Base-by-base conservation (phyloP, 2,113 vertebrate species). In the Camelus bactrianus region DNA sequence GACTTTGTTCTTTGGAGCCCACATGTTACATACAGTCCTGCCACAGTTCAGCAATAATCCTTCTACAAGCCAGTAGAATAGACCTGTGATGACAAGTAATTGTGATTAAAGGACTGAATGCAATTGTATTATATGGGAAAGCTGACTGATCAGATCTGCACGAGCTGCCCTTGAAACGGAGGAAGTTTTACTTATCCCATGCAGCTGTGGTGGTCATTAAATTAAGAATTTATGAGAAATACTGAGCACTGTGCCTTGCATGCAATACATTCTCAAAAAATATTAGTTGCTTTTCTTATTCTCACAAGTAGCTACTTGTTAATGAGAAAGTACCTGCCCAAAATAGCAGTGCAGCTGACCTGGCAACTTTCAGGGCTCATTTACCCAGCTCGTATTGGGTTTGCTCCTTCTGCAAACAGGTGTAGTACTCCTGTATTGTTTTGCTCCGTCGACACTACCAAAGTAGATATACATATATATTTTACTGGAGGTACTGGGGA, bases 1-100 rank as follows among this genome's bases (percentile, higher is more conserved):
- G 54, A 80, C 62, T 30, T 70, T 75, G 93, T 42, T 65, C 62
- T 85, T 50, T 89, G 72, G 83, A 42, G 86, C 81, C 48, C 84
- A 86, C 83, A n/a, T 50, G 81, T 89, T 90, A 48, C 92, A 83
- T 42, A 28, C 65, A 85, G 54, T 54, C 20, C 26, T 4, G 65
- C 90, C 64, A 92, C 54, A 82, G 60, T 26, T 90, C 69, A 35
- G 52, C 52, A 69, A 52, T 30, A 54, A 82, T 60, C 82, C 28
- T 92, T 90, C 48, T 72, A 52, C 11, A 28, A 26, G 62, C 52
- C 32, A 6, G 22, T 62, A 28, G 79, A 87, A 52, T 7, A 83
- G 86, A 46, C 62, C 46, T 77, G 10, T 4, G 75, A 76, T 14
- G 19, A 86, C 30, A 67, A 83, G 52, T 42, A 15, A 76, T 58